Base-by-base conservation (phyloP, 2,113 vertebrate species). In the Phrynosoma platyrhinos region DNA sequence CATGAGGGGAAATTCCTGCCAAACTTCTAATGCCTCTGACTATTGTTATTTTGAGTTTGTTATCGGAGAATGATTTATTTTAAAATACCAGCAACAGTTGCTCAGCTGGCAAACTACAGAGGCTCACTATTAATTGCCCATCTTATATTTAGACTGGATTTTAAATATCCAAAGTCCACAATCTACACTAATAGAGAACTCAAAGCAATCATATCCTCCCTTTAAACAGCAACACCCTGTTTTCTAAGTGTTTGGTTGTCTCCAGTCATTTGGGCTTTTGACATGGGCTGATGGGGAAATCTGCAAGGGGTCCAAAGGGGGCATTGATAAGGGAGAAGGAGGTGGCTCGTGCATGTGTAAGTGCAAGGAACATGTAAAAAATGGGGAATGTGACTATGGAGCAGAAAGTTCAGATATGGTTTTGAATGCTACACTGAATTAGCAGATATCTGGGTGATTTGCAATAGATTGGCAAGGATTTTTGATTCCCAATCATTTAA, bases 1-100 rank as follows among this genome's bases (percentile, higher is more conserved):
- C 64, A 53, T 83, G 64, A 68, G 14, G 80, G 80, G 74, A 77
- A 90, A 90, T 90, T 90, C 89, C 84, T 86, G 89, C 89, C 80
- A 87, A 83, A 82, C 72, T 42, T 83, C 74, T 87, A 83, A 86
- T 86, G 89, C 58, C 90, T 79, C 66, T 85, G 72, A 66, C 88
- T 80, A 86, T 89, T 86, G 80, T 85, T 77, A 87, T 84, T 88
- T 87, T 42, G 79, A 90, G 47, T 66, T 42, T 78, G 66, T 90
- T 74, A 40, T 25, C 18, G 88, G 72, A 0, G 2, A 84, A 83
- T 71, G 27, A 91, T 88, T 91, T 90, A 79, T 90, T 82, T 87
- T 79, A 74, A 75, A 85, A 23, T 81, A 80, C 69, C 81, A 89
- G 83, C 9, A 77, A 76, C 88, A 69, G 79, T 82, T 92, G 81